These are phyloP conservation scores for Ranitomeya variabilis DNA, from an alignment of 2,113 vertebrate genomes.

Conservation along the genomic window DNA sequence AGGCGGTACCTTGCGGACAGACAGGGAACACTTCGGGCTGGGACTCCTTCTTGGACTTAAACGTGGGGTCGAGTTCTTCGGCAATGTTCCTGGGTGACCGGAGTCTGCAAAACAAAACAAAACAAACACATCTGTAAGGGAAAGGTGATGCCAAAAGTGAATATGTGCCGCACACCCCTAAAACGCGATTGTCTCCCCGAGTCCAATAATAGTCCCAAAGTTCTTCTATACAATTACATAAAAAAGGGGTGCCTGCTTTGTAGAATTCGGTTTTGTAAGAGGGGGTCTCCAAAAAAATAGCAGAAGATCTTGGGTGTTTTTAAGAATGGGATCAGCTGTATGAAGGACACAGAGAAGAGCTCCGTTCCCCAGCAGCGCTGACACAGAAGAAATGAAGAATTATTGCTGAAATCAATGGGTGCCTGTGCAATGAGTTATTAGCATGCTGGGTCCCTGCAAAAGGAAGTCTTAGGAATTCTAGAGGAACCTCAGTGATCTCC, in stretches of 20 bases:
- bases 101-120: conserved; percentile 47
- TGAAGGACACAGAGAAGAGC: background rate
- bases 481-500: no score
- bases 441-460: background rate
- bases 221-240: background rate
- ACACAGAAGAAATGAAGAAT: background rate
- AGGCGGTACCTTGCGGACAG: conserved; percentile 40
- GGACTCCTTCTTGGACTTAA: conserved; percentile 65
- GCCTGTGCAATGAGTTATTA: background rate
- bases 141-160: background rate
- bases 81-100: conserved; percentile 71
- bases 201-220: background rate
- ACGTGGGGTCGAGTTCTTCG: conserved; percentile 78
- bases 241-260: background rate
- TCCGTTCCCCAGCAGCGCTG: no score
- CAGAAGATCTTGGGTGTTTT: background rate
- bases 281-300: background rate
- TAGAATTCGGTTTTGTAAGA: background rate
- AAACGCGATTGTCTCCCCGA: background rate
- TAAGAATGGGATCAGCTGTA: background rate
- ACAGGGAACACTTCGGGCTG: conserved; percentile 16
- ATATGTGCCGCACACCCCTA: background rate
- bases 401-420: background rate
- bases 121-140: background rate
- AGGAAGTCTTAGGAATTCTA: no score